Base-by-base conservation (phyloP, 2,797 vertebrate genomes). In the Scomberomorus guttatus region DNA sequence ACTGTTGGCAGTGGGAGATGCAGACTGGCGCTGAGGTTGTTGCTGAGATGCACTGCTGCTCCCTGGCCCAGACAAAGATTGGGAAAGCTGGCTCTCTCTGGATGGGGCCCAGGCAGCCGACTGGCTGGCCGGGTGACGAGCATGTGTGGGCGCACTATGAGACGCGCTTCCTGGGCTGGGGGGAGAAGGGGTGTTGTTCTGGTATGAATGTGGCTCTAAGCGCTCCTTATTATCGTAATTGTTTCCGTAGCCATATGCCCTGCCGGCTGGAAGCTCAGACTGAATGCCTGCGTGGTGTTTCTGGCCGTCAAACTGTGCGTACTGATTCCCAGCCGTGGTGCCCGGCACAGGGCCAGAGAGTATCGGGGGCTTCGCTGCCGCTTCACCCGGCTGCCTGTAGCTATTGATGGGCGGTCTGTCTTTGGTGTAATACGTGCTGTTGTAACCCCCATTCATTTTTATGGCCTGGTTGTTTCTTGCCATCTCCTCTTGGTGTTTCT, bases 401-500 rank as follows among this genome's bases (percentile, higher is more conserved):
- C 84, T 95, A 20, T 91, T 96, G 83, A 95, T 93, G 56, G 94
- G 95, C 37, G 95, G 95, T 64, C 95, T 92, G 87, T 95, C 94
- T 84, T 93, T 95, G 72, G 92, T 94, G 88, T 93, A 92, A 58
- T 93, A 88, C 0, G 85, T 62, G 80, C 62, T 92, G 61, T 24
- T 87, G 60, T 90, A 88, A 37, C 90, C 94, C n/a, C 94, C 96
- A 67, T 94, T 97, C 92, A 95, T 89, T 77, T 84, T 90, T 60
- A 91, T 87, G 71, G 93, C 71, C 93, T 95, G 77, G 86, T 15
- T 94, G 83, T 65, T 95, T 50, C 75, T 95, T 0, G 94, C 93
- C 82, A 95, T 90, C 81, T 96, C 96, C 71, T 96, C 96, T 7
- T 97, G 96, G 15, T 97, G 97, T 65, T 98, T 97, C 90, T 97